phyloP scores from a whole-genome alignment of 1,140 invertebrate genomes.

The Diprion similis region DNA sequence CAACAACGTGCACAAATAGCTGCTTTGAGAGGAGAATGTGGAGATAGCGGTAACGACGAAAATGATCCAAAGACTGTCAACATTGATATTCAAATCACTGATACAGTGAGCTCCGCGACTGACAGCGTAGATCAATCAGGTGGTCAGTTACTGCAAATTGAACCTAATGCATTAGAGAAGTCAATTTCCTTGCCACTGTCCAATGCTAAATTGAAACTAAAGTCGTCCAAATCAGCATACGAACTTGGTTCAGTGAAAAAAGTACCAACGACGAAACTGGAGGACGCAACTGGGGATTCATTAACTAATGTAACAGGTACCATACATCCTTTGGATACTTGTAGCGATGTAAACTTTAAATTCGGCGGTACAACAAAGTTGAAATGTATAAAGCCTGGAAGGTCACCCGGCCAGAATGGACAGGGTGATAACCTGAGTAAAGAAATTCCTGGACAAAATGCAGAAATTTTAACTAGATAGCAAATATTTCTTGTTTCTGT shows the following conservation, averaged over 20 bases:
- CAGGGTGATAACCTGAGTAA: slow-evolving; percentile 43
- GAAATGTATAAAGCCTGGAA: slow-evolving; percentile 63
- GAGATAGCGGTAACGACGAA: slow-evolving; percentile 43
- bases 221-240: slow-evolving; percentile 60
- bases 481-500: slow-evolving; percentile 45
- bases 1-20: slow-evolving; percentile 59
- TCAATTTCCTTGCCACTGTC: slow-evolving; percentile 49
- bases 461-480: slow-evolving; percentile 53
- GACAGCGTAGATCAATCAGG: slow-evolving; percentile 29
- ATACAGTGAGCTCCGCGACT: slow-evolving; percentile 35
- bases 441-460: slow-evolving; percentile 41
- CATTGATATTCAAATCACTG: slow-evolving; percentile 58
- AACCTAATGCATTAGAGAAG: slow-evolving; percentile 44
- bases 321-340: slow-evolving; percentile 66
- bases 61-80: slow-evolving; percentile 57
- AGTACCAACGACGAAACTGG: slow-evolving; percentile 58
- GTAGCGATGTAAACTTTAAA: slow-evolving; percentile 70
- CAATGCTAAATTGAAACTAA: slow-evolving; percentile 56
- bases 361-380: slow-evolving; percentile 73
- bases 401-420: slow-evolving; percentile 25
- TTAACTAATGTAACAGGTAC: slow-evolving; percentile 44
- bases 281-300: slow-evolving; percentile 51
- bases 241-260: slow-evolving; percentile 63
- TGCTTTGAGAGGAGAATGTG: slow-evolving; percentile 43
- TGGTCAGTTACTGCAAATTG: slow-evolving; percentile 44